Evolutionary conservation across 2,113 vertebrate species (phyloP).

Genomic region (Myrmecophaga tridactyla): DNA sequence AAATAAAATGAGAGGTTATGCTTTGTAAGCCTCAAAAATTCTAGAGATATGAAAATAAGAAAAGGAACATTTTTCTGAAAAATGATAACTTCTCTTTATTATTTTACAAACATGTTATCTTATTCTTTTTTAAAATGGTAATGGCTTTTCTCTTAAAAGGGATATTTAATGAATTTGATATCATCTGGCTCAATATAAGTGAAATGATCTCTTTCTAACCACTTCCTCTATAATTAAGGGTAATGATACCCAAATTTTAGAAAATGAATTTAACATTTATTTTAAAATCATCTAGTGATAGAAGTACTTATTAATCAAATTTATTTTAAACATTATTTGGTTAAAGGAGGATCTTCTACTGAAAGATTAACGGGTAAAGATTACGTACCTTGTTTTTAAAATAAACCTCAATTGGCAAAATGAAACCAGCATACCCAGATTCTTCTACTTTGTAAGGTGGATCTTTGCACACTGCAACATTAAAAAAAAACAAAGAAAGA

Average conservation of each 20-base stretch:
- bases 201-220: slow-evolving; percentile 44
- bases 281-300: slow-evolving; percentile 20
- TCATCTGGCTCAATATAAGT: slow-evolving; percentile 7
- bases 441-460: slow-evolving; percentile 95
- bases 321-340: slow-evolving; percentile 48
- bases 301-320: slow-evolving; percentile 33
- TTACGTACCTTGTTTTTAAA: slow-evolving; percentile 93
- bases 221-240: slow-evolving; percentile 36
- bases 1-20: slow-evolving; percentile 28
- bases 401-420: slow-evolving; percentile 94
- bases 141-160: slow-evolving; percentile 21
- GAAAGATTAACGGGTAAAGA: slow-evolving; percentile 52
- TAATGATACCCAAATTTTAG: neutral
- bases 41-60: slow-evolving; percentile 23
- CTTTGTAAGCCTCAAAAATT: slow-evolving; percentile 33
- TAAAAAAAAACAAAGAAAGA: slow-evolving; percentile 66
- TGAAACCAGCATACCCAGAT: slow-evolving; percentile 94
- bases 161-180: slow-evolving; percentile 34
- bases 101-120: slow-evolving; percentile 38
- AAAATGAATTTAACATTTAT: slow-evolving; percentile 51
- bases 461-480: slow-evolving; percentile 91
- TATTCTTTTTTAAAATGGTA: slow-evolving; percentile 34
- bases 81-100: slow-evolving; percentile 13
- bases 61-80: slow-evolving; percentile 11
- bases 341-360: slow-evolving; percentile 7